Conservation (phyloP, 1,140 invertebrate genomes). For the Diachasmimorpha longicaudata region DNA sequence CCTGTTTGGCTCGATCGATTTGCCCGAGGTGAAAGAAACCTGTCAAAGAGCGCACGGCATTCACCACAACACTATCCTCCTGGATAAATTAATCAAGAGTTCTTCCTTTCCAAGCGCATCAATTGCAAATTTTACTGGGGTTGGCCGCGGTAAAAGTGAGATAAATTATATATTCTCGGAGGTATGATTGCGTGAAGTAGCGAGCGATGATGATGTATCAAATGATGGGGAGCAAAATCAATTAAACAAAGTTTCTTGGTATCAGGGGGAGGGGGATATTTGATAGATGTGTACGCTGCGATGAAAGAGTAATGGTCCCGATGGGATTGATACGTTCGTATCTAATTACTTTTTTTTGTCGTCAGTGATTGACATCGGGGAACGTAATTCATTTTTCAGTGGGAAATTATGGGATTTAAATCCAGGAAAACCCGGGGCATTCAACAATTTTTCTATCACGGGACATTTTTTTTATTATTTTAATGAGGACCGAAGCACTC, state of each 20-base stretch:
- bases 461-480: too few relatives aligned
- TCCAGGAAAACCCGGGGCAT: too few relatives aligned
- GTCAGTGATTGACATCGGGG: background rate
- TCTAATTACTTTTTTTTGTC: background rate
- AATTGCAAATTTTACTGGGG: background rate
- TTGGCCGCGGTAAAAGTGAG: background rate
- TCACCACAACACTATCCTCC: background rate
- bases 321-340: background rate
- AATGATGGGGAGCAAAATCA: background rate
- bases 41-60: background rate
- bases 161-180: background rate
- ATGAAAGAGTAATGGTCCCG: background rate
- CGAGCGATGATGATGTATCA: background rate
- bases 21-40: background rate
- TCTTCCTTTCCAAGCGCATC: background rate
- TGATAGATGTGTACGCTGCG: background rate
- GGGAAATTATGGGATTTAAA: background rate
- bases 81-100: conserved; percentile 2
- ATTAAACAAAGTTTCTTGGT: background rate
- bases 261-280: background rate
- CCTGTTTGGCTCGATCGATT: background rate
- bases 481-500: too few relatives aligned
- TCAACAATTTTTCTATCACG: too few relatives aligned
- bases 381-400: background rate
- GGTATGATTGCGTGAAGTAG: background rate